Conservation (phyloP, 2,797 vertebrate species). For the Sorex maritimensis region DNA sequence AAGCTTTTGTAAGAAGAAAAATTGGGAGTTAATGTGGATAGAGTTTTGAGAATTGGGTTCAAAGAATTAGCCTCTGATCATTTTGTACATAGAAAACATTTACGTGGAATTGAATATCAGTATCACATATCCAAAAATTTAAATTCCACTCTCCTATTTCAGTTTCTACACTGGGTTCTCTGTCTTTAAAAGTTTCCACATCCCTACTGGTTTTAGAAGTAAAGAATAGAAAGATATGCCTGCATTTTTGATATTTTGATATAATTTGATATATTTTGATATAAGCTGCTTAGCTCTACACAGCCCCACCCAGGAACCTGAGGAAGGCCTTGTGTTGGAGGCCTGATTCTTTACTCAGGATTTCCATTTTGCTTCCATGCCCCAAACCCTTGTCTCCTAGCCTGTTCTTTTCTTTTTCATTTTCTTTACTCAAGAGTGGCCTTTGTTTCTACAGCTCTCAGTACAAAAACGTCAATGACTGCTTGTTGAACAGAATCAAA, state of each 20-base stretch:
- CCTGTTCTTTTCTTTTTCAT: neutral
- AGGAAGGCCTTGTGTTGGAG: neutral
- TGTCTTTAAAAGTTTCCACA: neutral
- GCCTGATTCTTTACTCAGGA: neutral
- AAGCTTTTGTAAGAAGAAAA: no score
- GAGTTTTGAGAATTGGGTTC: neutral
- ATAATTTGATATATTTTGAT: no score
- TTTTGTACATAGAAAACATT: neutral
- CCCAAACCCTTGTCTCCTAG: no score
- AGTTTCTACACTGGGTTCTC: neutral
- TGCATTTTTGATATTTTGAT: no score
- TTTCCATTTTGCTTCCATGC: no score
- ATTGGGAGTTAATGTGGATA: neutral
- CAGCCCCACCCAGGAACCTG: no score
- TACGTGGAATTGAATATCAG: no score
- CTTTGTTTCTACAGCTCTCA: neutral
- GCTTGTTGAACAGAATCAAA: neutral
- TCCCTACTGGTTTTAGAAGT: neutral
- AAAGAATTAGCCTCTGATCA: neutral
- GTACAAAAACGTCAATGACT: neutral
- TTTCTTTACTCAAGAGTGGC: neutral
- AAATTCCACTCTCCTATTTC: neutral
- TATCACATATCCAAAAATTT: no score
- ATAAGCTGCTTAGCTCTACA: no score
- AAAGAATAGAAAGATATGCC: neutral